These are phyloP conservation scores for Artemia sinica DNA, from an alignment of 2,888 invertebrate species.

Conservation along the genomic window DNA sequence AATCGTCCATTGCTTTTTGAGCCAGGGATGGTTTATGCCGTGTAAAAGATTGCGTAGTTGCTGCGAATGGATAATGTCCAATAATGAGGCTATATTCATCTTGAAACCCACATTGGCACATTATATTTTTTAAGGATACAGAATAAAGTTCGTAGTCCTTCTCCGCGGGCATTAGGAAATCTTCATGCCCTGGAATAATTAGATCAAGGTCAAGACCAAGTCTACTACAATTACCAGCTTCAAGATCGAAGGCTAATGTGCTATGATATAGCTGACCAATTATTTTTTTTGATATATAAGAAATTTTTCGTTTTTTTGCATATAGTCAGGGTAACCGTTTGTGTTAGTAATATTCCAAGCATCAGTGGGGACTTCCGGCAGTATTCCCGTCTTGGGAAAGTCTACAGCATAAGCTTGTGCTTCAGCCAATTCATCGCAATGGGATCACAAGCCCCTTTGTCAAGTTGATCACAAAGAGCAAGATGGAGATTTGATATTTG, in stretches of 20 bases:
- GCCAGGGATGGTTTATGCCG: not conserved
- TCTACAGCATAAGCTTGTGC: constrained; percentile 16
- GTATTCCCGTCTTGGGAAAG: constrained; percentile 17
- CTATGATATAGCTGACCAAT: constrained; percentile 15
- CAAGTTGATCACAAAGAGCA: constrained; percentile 16
- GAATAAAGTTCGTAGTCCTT: constrained; percentile 11
- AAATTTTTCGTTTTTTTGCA: constrained; percentile 7
- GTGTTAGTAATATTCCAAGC: not conserved
- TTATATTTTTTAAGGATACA: not conserved
- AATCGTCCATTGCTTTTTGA: constrained; percentile 1
- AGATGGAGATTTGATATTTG: constrained; percentile 8
- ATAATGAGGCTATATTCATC: constrained; percentile 12
- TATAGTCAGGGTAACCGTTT: constrained; percentile 17
- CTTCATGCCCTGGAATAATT: constrained; percentile 1
- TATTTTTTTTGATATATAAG: constrained; percentile 13
- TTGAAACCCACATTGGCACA: constrained; percentile 11
- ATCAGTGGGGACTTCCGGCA: constrained; percentile 8
- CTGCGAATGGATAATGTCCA: not conserved
- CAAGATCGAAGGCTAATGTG: not conserved
- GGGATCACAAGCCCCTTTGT: constrained; percentile 13
- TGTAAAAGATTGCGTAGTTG: not conserved
- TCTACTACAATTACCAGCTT: not conserved
- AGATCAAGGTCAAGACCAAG: constrained; percentile 5
- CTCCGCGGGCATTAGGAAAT: not conserved
- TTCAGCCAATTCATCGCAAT: constrained; percentile 16